Conservation (phyloP, 2,113 vertebrate genomes). For the Oreochromis niloticus region DNA sequence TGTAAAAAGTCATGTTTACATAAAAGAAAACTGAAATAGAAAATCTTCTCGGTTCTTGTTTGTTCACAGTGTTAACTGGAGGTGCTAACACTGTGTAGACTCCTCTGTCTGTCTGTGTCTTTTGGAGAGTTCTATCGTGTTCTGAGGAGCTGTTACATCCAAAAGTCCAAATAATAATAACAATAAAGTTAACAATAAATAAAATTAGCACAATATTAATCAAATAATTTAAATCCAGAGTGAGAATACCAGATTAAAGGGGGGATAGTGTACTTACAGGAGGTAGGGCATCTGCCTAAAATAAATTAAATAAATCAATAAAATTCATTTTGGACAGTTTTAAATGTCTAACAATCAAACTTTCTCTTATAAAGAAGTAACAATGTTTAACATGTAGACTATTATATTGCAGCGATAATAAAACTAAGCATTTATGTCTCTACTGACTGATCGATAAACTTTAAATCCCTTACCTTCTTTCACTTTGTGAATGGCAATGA, state of each 20-base stretch:
- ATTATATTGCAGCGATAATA: not conserved
- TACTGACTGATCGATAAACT: not conserved
- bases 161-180: not conserved
- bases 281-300: not conserved
- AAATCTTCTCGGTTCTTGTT: not conserved
- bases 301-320: not conserved
- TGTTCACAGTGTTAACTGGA: not conserved
- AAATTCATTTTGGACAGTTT: not conserved
- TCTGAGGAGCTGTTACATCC: not conserved
- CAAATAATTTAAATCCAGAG: not conserved
- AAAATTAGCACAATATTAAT: not conserved
- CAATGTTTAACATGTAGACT: not conserved
- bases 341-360: not conserved
- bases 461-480: not conserved
- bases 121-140: not conserved
- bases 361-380: not conserved
- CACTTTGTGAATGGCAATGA: fast-evolving
- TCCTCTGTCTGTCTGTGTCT: not conserved
- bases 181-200: not conserved
- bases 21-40: not conserved
- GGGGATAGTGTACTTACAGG: not conserved
- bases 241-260: not conserved
- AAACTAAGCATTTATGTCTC: not conserved
- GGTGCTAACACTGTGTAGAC: not conserved
- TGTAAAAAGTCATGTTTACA: not conserved